Conservation (phyloP, 92 coral and sea anemone genomes). For the Paramuricea clavata region DNA sequence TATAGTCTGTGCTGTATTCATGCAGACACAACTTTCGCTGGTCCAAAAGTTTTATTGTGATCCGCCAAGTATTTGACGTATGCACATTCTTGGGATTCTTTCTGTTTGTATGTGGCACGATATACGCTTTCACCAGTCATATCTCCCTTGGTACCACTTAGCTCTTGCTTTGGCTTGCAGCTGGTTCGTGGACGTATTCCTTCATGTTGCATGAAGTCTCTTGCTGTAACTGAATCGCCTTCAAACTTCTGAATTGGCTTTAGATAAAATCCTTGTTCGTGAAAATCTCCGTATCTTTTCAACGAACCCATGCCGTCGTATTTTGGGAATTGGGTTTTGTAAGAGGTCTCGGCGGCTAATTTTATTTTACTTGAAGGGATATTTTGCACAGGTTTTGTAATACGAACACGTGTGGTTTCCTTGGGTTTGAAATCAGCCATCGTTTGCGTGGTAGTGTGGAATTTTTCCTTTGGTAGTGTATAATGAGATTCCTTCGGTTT, state of each 20-base stretch:
- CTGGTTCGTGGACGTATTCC: conserved; percentile 87
- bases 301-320: conserved; percentile 76
- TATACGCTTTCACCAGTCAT: conserved; percentile 74
- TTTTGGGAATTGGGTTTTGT: conserved; percentile 83
- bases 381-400: conserved; percentile 81
- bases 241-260: conserved; percentile 85
- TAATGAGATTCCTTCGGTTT: conserved; percentile 75
- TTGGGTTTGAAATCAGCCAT: conserved; percentile 87
- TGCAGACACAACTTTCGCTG: conserved; percentile 17
- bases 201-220: conserved; percentile 86
- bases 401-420: conserved; percentile 70
- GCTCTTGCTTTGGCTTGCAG: conserved; percentile 75
- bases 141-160: conserved; percentile 61
- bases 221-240: conserved; percentile 89
- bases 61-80: conserved; percentile 79
- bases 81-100: conserved; percentile 71
- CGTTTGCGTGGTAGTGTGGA: conserved; percentile 85
- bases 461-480: conserved; percentile 76
- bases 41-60: conserved; percentile 35
- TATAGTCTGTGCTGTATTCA: background rate
- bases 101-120: conserved; percentile 72
- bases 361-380: conserved; percentile 80
- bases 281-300: conserved; percentile 88
- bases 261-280: conserved; percentile 82
- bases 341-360: conserved; percentile 87